Evolutionary conservation across 2,888 invertebrate species (phyloP).

Genomic region (Drosophila eohydei): DNA sequence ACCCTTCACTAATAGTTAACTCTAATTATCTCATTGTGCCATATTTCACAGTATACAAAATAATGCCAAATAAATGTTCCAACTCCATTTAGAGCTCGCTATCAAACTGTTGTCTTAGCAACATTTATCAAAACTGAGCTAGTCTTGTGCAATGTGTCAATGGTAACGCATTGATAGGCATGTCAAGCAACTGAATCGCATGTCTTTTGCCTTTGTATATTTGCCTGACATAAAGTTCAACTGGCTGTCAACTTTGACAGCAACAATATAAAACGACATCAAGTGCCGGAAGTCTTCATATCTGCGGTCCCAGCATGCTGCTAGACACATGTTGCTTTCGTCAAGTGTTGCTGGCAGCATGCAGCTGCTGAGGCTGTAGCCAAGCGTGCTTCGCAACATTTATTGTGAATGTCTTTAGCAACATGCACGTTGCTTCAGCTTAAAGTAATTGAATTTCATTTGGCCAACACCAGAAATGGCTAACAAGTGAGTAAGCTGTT

Average conservation of each 20-base stretch:
- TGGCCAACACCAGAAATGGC: conserved; percentile 22
- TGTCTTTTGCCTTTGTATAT: neutral
- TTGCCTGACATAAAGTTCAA: neutral
- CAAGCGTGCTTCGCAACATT: conserved; percentile 11
- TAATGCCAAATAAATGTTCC: neutral
- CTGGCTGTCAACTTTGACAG: conserved; percentile 13
- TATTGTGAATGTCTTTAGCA: neutral
- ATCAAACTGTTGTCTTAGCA: neutral
- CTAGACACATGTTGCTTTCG: conserved; percentile 51
- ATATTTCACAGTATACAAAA: too few relatives aligned
- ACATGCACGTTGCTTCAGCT: neutral
- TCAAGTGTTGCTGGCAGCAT: conserved; percentile 56
- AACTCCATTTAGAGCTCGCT: neutral
- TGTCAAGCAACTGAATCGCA: neutral
- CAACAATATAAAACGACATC: neutral
- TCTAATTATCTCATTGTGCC: too few relatives aligned
- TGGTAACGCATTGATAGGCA: neutral
- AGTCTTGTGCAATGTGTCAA: neutral
- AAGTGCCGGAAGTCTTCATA: neutral
- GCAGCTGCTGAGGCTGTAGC: conserved; percentile 29
- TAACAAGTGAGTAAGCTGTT: conserved; percentile 65
- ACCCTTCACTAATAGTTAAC: too few relatives aligned
- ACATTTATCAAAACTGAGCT: neutral
- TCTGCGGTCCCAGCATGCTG: neutral
- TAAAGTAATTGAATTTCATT: neutral